Conservation (phyloP, 2,888 invertebrate genomes). For the Brenthis hecate region DNA sequence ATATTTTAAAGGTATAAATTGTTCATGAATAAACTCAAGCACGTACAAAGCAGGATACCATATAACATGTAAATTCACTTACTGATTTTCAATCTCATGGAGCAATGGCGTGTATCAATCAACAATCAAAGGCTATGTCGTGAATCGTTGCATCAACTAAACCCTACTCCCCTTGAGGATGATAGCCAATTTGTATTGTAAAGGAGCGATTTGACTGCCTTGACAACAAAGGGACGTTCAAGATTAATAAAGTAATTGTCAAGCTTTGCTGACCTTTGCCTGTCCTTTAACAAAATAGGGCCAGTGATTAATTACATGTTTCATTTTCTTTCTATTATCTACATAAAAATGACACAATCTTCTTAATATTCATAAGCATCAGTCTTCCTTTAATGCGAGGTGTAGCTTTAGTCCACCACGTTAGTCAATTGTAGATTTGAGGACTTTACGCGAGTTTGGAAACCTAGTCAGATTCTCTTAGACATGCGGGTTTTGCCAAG, state of each 20-base stretch:
- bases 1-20: too few species aligned
- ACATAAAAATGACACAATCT: too few species aligned
- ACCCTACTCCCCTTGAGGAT: constrained; percentile 17
- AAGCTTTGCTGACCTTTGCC: neutral
- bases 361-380: too few species aligned
- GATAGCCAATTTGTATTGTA: constrained; percentile 40
- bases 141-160: constrained; percentile 21
- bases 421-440: too few species aligned
- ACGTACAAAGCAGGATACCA: neutral
- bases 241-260: constrained; percentile 23
- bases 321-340: too few species aligned
- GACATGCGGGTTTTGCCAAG: too few species aligned
- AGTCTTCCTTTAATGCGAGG: too few species aligned
- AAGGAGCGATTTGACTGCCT: constrained; percentile 29
- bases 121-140: constrained; percentile 26
- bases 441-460: too few species aligned
- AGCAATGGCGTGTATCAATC: constrained; percentile 28
- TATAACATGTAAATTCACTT: constrained; percentile 21
- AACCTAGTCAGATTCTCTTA: too few species aligned
- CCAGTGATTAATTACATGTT: neutral
- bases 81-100: constrained; percentile 30
- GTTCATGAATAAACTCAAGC: neutral
- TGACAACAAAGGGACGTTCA: constrained; percentile 12
- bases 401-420: too few species aligned
- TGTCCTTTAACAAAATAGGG: neutral